Percentiles rank a stretch among this genome's conserved stretches.
Conservation (phyloP, 2,888 invertebrate species). For the Ganaspis brasiliensis region DNA sequence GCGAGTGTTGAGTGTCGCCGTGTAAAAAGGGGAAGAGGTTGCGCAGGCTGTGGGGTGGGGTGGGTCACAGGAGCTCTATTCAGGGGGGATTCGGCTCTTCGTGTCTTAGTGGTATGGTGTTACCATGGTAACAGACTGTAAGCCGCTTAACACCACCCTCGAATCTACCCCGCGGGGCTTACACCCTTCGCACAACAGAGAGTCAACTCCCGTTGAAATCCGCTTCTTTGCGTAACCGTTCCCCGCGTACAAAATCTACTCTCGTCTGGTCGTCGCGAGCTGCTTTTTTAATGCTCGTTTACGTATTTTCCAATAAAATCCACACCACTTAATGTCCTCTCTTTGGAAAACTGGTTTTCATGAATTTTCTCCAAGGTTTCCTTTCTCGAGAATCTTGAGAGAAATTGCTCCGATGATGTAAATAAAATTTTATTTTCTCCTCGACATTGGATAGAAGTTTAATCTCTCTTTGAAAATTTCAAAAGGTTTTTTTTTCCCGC, state of each 20-base stretch:
- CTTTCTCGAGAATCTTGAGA: background rate
- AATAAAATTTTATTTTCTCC: constrained; percentile 11
- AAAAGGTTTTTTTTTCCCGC: background rate
- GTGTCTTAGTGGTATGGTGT: constrained; percentile 77
- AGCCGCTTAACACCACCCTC: constrained; percentile 78
- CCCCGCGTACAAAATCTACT: constrained; percentile 36
- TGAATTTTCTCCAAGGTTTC: background rate
- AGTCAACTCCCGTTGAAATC: constrained; percentile 58
- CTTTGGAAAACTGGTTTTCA: constrained; percentile 35
- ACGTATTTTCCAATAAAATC: constrained; percentile 40
- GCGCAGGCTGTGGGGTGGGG: constrained; percentile 39
- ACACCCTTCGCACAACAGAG: constrained; percentile 49
- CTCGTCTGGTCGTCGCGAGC: constrained; percentile 34
- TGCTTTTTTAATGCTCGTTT: constrained; percentile 38
- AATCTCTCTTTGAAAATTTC: background rate
- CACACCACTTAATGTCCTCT: constrained; percentile 30
- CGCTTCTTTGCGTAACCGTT: constrained; percentile 45
- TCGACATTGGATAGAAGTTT: background rate
- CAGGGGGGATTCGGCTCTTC: constrained; percentile 68
- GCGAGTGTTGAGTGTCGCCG: constrained; percentile 56
- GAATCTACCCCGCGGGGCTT: constrained; percentile 55
- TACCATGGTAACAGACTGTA: constrained; percentile 79
- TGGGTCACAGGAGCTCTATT: constrained; percentile 45
- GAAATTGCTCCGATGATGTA: background rate
- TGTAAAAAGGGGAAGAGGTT: constrained; percentile 46